These are phyloP conservation scores for Acrocephalus scirpaceus DNA, from an alignment of 2,797 vertebrate genomes.

Conservation along the genomic window DNA sequence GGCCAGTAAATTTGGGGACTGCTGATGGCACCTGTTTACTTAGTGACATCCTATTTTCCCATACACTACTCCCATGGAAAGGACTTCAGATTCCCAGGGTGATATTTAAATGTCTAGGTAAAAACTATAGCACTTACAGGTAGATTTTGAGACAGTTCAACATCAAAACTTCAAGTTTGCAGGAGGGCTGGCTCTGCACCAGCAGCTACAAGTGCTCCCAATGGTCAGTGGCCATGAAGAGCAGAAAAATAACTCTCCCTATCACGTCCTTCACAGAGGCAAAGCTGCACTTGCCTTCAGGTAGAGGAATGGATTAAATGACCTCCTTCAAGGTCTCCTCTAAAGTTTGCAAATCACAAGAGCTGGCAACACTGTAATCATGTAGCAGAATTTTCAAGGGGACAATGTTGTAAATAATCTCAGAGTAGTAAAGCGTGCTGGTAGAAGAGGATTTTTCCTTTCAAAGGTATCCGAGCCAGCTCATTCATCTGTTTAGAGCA, in stretches of 20 bases:
- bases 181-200: not conserved
- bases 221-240: not conserved
- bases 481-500: slow-evolving; percentile 23
- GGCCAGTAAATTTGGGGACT: not conserved
- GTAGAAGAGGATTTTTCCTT: not conserved
- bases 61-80: not conserved
- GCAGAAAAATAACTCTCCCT: not conserved
- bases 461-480: not conserved
- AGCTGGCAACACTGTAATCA: not conserved
- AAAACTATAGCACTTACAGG: not conserved
- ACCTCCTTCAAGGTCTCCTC: not conserved
- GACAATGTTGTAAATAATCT: not conserved
- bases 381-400: not conserved
- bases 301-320: not conserved
- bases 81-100: not conserved
- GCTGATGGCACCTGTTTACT: not conserved
- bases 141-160: not conserved
- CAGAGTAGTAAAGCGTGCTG: not conserved
- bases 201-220: not conserved
- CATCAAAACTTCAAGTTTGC: not conserved
- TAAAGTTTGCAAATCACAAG: not conserved
- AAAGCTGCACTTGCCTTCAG: not conserved
- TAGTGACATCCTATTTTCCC: not conserved
- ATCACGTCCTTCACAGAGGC: not conserved
- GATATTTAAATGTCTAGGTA: not conserved